Percentiles rank a stretch among this genome's conserved stretches.
These are phyloP conservation scores for Dissostichus mawsoni DNA, from an alignment of 2,113 vertebrate species.

Conservation along the genomic window DNA sequence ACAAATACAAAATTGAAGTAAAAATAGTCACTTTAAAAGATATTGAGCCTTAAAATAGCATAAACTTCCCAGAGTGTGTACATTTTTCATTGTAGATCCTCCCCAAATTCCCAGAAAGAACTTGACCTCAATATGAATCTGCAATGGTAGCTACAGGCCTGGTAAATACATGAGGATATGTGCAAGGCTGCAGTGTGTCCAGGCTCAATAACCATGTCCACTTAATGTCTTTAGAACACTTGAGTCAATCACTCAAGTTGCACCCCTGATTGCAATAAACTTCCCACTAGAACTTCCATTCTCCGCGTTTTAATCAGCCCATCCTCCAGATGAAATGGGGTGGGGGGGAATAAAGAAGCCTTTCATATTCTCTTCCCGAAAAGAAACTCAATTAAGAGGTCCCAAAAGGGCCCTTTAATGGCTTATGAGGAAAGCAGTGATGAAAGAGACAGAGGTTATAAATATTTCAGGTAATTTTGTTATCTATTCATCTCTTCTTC, in stretches of 20 bases:
- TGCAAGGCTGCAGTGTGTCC: slow-evolving; percentile 5
- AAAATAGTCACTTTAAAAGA: neutral
- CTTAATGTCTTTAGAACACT: slow-evolving; percentile 56
- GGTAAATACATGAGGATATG: slow-evolving; percentile 9
- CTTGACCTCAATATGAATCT: neutral
- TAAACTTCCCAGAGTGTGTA: neutral
- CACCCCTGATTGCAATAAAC: slow-evolving; percentile 67
- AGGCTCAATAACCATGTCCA: slow-evolving; percentile 49
- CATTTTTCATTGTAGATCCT: neutral
- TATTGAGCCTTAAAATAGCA: neutral
- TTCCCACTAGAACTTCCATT: slow-evolving; percentile 64
- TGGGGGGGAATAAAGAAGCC: slow-evolving; percentile 59
- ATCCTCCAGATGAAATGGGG: slow-evolving; percentile 73
- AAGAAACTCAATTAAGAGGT: slow-evolving; percentile 83
- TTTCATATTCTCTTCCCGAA: slow-evolving; percentile 81
- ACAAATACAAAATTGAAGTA: neutral
- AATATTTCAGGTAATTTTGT: slow-evolving; percentile 85
- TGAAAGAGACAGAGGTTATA: slow-evolving; percentile 82
- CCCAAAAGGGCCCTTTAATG: slow-evolving; percentile 79
- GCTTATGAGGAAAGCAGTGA: slow-evolving; percentile 76
- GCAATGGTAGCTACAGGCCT: neutral
- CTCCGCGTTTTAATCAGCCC: slow-evolving; percentile 74
- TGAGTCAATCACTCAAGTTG: slow-evolving; percentile 62
- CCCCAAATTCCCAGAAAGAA: neutral
- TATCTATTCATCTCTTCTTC: slow-evolving; percentile 77